Evolutionary conservation across 2,888 invertebrate genomes (phyloP).

Genomic region (Microdon myrmicae): DNA sequence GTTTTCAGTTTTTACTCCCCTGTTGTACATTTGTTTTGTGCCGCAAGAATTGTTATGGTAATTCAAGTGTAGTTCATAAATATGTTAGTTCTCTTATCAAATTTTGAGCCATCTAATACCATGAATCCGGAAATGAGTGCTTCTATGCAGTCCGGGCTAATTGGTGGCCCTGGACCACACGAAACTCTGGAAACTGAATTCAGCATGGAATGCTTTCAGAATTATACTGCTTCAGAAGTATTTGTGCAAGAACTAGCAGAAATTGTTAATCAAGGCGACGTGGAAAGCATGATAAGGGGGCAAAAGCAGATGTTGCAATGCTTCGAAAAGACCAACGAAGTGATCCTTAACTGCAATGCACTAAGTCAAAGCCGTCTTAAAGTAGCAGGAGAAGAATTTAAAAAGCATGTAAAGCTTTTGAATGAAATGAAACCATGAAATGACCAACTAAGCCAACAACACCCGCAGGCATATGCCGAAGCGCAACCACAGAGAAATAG

Average conservation of each 20-base stretch:
- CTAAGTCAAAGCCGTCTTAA: slow-evolving; percentile 89
- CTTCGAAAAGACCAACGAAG: slow-evolving; percentile 99
- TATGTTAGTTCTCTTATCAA: too few relatives aligned
- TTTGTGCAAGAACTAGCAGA: slow-evolving; percentile 93
- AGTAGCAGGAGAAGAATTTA: slow-evolving; percentile 87
- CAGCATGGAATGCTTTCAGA: slow-evolving; percentile 85
- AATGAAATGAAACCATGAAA: slow-evolving; percentile 94
- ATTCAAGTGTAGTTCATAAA: too few relatives aligned
- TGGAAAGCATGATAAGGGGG: slow-evolving; percentile 87
- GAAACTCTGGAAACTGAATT: slow-evolving; percentile 56
- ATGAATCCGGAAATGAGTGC: slow-evolving; percentile 57
- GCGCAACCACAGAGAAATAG: slow-evolving; percentile 68
- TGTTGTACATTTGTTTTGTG: too few relatives aligned
- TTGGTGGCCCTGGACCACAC: slow-evolving; percentile 52
- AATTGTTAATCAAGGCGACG: slow-evolving; percentile 90
- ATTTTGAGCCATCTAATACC: too few relatives aligned
- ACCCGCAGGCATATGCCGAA: slow-evolving; percentile 75
- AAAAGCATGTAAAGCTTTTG: slow-evolving; percentile 86
- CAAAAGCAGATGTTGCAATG: slow-evolving; percentile 96
- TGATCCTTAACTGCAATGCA: slow-evolving; percentile 96
- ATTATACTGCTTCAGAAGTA: slow-evolving; percentile 89
- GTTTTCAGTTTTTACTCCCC: too few relatives aligned
- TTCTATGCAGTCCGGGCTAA: slow-evolving; percentile 54
- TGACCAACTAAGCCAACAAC: slow-evolving; percentile 79
- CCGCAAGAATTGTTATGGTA: too few relatives aligned